Conservation (phyloP, 2,888 invertebrate genomes). For the Phyllotreta striolata region DNA sequence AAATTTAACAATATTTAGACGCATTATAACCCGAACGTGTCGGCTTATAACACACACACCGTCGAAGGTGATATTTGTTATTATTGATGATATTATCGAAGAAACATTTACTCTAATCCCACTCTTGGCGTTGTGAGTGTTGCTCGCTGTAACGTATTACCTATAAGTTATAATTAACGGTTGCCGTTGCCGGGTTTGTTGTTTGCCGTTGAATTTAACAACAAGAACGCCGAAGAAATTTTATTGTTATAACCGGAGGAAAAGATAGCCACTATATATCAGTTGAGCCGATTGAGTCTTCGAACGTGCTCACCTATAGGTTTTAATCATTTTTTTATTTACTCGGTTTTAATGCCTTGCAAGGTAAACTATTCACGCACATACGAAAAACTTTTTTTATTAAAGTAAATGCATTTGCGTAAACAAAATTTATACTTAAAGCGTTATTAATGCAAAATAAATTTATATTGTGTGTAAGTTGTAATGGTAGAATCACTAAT, state of each 20-base stretch:
- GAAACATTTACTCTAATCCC: conserved; percentile 58
- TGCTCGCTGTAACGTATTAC: conserved; percentile 49
- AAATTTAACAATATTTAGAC: conserved; percentile 22
- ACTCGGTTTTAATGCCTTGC: too few relatives aligned
- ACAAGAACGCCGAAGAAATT: conserved; percentile 22
- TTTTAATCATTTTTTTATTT: too few relatives aligned
- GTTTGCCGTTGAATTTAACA: conserved; percentile 27
- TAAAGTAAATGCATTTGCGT: too few relatives aligned
- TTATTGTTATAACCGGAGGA: conserved; percentile 25
- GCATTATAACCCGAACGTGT: conserved; percentile 35
- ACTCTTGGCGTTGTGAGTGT: conserved; percentile 53
- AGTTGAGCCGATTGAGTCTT: conserved; percentile 34
- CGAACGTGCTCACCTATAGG: not conserved
- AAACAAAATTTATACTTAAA: too few relatives aligned
- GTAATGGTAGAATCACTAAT: too few relatives aligned
- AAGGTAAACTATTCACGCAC: too few relatives aligned
- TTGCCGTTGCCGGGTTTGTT: conserved; percentile 30
- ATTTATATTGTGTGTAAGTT: too few relatives aligned
- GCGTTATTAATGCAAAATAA: too few relatives aligned
- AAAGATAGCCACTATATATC: conserved; percentile 23
- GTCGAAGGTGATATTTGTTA: conserved; percentile 55
- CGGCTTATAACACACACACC: conserved; percentile 42
- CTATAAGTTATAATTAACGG: conserved; percentile 51
- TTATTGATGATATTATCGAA: conserved; percentile 59
- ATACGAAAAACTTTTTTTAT: too few relatives aligned